Evolutionary conservation across 2,113 vertebrate species (phyloP), one percentile per base, ranked within the genome.

Genomic region (Podocnemis expansa): DNA sequence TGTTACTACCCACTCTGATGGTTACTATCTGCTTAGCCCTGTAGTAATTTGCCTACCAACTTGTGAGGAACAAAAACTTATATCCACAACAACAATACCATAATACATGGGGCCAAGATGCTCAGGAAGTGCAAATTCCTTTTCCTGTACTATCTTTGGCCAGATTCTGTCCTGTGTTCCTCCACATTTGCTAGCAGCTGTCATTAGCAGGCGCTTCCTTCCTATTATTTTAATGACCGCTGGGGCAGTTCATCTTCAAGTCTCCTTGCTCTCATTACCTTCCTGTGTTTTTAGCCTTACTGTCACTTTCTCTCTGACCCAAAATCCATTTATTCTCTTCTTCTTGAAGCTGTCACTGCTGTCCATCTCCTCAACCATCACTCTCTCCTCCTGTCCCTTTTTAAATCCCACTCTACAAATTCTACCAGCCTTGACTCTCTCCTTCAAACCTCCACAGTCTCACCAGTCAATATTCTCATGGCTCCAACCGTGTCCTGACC

Each of bases 131-230:
- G 9, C 2, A 67, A 16, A 2, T 52, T 54, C 14, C 31, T 19
- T 21, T 24, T 94, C 2, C 31, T 45, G 83, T 34, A 10, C 94
- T 43, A 3, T 80, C n/a, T 93, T 95, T 75, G 10, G 2, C 19
- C n/a, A 80, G 12, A 75, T 73, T 8, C 0, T 0, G 31, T 78
- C 6, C 9, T 29, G 24, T 63, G 5, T 12, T 67, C 60, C 52
- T 85, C 17, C 31, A 73, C 22, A 38, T 38, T 82, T 58, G 38
- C 41, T 16, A 45, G 54, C 25, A 56, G 14, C 54, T 75, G 43
- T 3, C 4, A 17, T 25, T 41, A 51, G 84, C 73, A 45, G 16
- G 12, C 45, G 22, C 41, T 76, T 43, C 10, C 78, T 88, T 73
- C 82, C n/a, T 5, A 5, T 17, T 16, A 4, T 45, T n/a, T 88